Base-by-base conservation (phyloP, 2,797 vertebrate genomes). In the Pangasius mekongensis region DNA sequence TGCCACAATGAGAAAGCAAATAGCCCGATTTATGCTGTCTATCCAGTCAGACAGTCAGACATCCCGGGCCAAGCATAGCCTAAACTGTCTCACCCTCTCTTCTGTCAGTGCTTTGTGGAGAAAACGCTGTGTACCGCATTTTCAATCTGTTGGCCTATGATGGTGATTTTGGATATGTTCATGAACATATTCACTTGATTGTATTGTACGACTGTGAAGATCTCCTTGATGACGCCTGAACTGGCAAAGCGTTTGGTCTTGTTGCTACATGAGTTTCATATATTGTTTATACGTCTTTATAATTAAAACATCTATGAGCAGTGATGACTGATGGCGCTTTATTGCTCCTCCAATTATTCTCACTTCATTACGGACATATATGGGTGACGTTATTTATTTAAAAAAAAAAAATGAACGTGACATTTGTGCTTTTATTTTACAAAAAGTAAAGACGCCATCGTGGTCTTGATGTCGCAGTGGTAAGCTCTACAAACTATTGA, bases 201-300 rank as follows among this genome's bases (percentile, higher is more conserved):
- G 96, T 96, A 96, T 92, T 95, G 95, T 96, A 94, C 93, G 95
- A 95, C 93, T 95, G 95, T 96, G 95, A 93, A 93, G 92, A 93
- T 92, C 88, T 90, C 92, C 90, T 93, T 91, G 93, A 94, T 94
- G 92, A 92, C 92, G 93, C 94, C 87, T 89, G 88, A 90, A 93
- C 78, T 87, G 90, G 93, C 90, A 90, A 93, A 93, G 90, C 93
- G 91, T 95, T 94, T 93, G 94, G 93, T 95, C 95, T 94, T 95
- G 96, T 96, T 95, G 94, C 94, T 94, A 95, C 94, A 95, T 95
- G 94, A 93, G 95, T 96, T 96, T 96, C 96, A 96, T 96, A 96
- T 96, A 96, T 92, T 97, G 97, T 97, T 97, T 97, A 97, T 97
- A 96, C 97, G 97, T 98, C 95, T 98, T 98, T 97, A 97, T 97